These are phyloP conservation scores for Scopus umbretta DNA, from an alignment of 2,113 vertebrate species.

Conservation along the genomic window DNA sequence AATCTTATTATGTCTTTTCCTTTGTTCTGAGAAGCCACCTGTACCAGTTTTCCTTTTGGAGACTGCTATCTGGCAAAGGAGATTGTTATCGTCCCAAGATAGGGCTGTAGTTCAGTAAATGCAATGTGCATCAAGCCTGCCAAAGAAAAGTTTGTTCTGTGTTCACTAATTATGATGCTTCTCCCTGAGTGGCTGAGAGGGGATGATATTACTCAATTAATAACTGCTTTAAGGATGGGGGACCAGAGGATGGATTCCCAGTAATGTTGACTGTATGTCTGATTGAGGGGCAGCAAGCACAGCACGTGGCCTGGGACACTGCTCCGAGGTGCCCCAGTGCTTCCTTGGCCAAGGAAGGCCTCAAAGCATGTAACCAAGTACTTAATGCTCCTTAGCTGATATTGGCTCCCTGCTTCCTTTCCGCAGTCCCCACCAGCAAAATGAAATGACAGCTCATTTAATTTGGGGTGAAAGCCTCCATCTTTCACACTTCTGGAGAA, in stretches of 20 bases:
- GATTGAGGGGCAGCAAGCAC: neutral
- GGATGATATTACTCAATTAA: neutral
- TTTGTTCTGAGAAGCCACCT: neutral
- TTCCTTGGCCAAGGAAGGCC: neutral
- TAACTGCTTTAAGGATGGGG: neutral
- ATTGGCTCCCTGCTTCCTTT: neutral
- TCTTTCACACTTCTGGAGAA: neutral
- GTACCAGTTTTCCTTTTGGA: neutral
- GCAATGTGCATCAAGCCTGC: neutral
- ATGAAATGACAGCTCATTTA: neutral
- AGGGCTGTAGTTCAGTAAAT: neutral
- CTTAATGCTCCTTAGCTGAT: neutral
- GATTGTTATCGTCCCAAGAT: neutral
- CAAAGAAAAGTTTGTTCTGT: neutral
- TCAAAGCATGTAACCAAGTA: neutral
- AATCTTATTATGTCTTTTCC: neutral
- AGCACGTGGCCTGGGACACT: neutral
- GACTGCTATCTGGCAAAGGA: neutral
- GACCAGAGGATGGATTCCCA: neutral
- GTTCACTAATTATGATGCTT: neutral
- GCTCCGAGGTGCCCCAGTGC: rapidly evolving
- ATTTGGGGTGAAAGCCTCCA: neutral
- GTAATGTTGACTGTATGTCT: neutral
- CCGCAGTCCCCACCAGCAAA: neutral
- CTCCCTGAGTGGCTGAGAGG: neutral